Evolutionary conservation across 2,888 invertebrate species (phyloP), one percentile per base, ranked within the genome.

Genomic region (Malthinus flaveolus): DNA sequence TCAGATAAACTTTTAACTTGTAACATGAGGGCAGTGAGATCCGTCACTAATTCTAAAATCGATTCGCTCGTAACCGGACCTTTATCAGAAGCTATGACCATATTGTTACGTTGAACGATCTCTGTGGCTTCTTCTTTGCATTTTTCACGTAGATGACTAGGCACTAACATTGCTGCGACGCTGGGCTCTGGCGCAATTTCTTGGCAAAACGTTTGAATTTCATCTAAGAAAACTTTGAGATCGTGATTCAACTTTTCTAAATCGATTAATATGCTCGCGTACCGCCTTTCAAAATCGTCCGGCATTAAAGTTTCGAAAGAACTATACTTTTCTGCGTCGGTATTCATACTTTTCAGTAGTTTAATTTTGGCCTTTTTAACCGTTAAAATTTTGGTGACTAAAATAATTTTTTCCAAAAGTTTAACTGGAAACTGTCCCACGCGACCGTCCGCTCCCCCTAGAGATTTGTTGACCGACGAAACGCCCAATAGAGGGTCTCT

Each of bases 211-310:
- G 85, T 82, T 79, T 95, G 94, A 50, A 96, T 90, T 71, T 91
- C 90, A 72, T 90, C 90, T 48, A 97, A 83, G 75, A 90, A 91
- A 62, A 89, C 88, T 75, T 93, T 90, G 64, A 97, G 84, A 74
- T 95, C 93, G 68, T 86, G 85, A 78, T 97, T 97, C 80, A 97
- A 87, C 71, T 88, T 89, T 73, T 97, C 97, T 68, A 97, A 84
- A 65, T 95, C 93, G 52, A 97, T 87, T 1, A 97, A 88, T 67
- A 87, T 84, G 62, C 87, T 85, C 9, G 97, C 97, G 81, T 97
- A 97, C 71, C 89, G 88, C 67, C 90, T 86, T 76, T 96, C 93
- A 77, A 96, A 97, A 73, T 96, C 95, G 61, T 91, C 87, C 3
- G 90, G 86, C 70, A 93, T 85, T 61, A 85, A 84, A 71, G 90